Evolutionary conservation across 2,797 vertebrate species (phyloP), one percentile per base, ranked within the genome.

Genomic region (Halcyon smyrnensis): DNA sequence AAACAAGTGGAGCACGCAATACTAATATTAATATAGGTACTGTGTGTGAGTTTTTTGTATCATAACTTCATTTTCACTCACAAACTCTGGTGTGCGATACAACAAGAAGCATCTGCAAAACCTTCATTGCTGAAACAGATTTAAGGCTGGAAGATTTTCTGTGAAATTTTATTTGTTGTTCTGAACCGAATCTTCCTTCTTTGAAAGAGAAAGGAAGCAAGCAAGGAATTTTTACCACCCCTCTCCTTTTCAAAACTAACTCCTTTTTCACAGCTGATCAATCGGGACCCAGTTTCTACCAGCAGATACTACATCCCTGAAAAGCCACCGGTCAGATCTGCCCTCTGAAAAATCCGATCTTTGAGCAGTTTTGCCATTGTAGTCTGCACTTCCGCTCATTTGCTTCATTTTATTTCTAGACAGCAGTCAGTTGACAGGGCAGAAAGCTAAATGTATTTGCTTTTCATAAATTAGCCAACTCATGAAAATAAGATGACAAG

Each of bases 401-500:
- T 75, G 8, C 62, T 80, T 68, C 3, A 9, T 46, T 85, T 70
- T 62, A 46, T 73, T 95, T 93, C 48, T 50, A 59, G 36, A 84
- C 20, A 83, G 48, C 46, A 48, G 32, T 17, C 30, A 84, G 53
- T 1, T 89, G 75, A 81, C 43, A 67, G 46, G 9, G 23, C 36
- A 93, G 34, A 57, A 93, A 75, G 37, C 45, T 27, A 92, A 95
- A 89, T 19, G 28, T 39, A 53, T 85, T 80, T 62, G 9, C 34
- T 80, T 90, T 62, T 46, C 37, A 43, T 81, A 87, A 89, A 81
- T 81, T 32, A 75, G 62, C 30, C 62, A 59, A 54, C 16, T 76
- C 15, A 11, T 32, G 27, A 46, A 92, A 92, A 93, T 87, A 94
- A 78, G 50, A 82, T 43, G 83, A 91, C 94, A 96, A 84, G 77